A percentile compares a stretch with the other conserved stretches of the same genome.
Conservation (phyloP, 2,797 vertebrate species). For the Otolemur crassicaudatus region DNA sequence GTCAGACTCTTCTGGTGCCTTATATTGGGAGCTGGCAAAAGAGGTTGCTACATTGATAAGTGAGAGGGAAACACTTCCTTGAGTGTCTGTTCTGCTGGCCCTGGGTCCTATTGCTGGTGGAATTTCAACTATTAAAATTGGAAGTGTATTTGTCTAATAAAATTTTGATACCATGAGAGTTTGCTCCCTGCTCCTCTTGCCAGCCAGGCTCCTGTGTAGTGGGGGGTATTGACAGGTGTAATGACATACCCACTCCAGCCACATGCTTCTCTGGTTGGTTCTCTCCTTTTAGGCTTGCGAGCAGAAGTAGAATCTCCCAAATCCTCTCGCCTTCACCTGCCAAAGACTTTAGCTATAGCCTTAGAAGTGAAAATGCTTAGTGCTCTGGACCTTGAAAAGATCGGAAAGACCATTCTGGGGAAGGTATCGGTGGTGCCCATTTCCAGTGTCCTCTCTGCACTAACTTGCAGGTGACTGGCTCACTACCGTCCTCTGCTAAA, state of each 20-base stretch:
- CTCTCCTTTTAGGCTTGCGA: slow-evolving; percentile 90
- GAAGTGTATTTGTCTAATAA: neutral
- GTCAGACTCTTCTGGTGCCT: neutral
- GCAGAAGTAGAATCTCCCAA: slow-evolving; percentile 97
- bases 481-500: neutral
- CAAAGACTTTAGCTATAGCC: slow-evolving; percentile 94
- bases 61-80: neutral
- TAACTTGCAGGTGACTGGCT: neutral
- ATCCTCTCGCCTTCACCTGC: slow-evolving; percentile 93
- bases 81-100: neutral
- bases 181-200: rapidly evolving
- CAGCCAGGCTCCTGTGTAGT: neutral
- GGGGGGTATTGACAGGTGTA: neutral
- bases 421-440: slow-evolving; percentile 89
- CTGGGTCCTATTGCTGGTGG: neutral
- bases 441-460: neutral
- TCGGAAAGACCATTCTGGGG: slow-evolving; percentile 96
- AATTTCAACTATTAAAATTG: neutral
- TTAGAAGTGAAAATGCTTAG: slow-evolving; percentile 95
- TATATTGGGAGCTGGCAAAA: neutral
- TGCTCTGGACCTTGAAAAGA: slow-evolving; percentile 92
- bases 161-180: neutral
- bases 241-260: neutral
- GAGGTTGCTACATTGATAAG: too few species aligned
- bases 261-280: neutral